phyloP scores from a whole-genome alignment of 1,140 invertebrate genomes.

The Trichonephila clavata region DNA sequence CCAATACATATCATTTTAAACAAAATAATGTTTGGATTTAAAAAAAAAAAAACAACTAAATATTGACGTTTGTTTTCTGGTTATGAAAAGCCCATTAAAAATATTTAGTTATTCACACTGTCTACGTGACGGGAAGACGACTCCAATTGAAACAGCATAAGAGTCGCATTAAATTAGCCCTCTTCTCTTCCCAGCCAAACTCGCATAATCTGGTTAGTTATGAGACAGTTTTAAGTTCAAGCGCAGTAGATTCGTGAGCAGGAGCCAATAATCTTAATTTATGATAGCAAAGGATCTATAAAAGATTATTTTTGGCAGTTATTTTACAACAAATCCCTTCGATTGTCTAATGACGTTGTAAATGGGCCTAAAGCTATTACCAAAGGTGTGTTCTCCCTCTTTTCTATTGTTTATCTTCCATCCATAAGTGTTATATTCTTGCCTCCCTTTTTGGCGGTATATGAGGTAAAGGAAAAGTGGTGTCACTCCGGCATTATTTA shows the following conservation, averaged over 20 bases:
- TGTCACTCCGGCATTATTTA: constrained; percentile 33
- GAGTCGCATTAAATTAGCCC: too few species aligned
- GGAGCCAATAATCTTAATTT: constrained; percentile 51
- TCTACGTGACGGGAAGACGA: too few species aligned
- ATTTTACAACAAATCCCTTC: not conserved
- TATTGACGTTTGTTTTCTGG: too few species aligned
- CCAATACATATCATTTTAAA: too few species aligned
- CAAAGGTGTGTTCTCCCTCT: not conserved
- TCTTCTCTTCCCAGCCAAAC: not conserved
- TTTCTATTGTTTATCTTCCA: not conserved
- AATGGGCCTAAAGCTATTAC: constrained; percentile 18
- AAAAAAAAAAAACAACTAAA: too few species aligned
- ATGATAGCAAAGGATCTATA: not conserved
- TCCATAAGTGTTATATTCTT: not conserved
- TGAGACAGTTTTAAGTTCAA: not conserved
- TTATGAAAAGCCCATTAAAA: too few species aligned
- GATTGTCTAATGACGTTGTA: constrained; percentile 21
- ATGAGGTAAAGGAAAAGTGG: not conserved
- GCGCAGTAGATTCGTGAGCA: constrained; percentile 5
- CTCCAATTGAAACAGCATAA: too few species aligned
- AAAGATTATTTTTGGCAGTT: not conserved
- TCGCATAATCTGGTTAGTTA: constrained; percentile 16
- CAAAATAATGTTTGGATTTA: too few species aligned
- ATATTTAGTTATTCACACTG: too few species aligned
- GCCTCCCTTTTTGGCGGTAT: not conserved